Base-by-base conservation (phyloP, 1,140 invertebrate species). In the Gryllus bimaculatus region DNA sequence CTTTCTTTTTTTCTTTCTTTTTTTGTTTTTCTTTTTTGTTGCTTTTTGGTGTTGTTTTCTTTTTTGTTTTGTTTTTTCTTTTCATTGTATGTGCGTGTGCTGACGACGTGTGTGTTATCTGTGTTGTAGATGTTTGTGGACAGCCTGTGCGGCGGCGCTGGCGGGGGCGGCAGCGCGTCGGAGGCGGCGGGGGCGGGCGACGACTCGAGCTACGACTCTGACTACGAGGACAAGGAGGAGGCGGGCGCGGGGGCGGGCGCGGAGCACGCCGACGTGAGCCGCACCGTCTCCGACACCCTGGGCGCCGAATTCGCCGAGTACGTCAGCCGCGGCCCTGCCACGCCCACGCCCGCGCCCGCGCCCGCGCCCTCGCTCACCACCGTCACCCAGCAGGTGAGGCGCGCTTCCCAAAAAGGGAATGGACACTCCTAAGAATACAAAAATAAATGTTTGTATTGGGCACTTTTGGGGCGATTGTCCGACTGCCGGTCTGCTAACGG, bases 201-300 rank as follows among this genome's bases (percentile, higher is more conserved):
- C 83, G 94, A 95, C 85, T 95, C 93, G 39, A 94, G 93, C 81
- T 95, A 96, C 85, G 94, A 95, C 85, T 95, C 93, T 8, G 94
- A 95, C 85, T 94, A 91, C 83, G 94, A 95, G 77, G 88, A 86
- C 18, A 91, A 92, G 76, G 91, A 92, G 54, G 85, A 87, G 7
- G 26, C 26, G 26, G 26, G 26, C 26, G 81, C 86, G 54, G 85
- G 86, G 7, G 26, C 26, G 26, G 26, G 26, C 26, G 81, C 86
- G 80, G 77, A 81, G 0, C 94, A 95, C 84, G 89, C 92, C 73
- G 91, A 94, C 81, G 92, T 95, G 7, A 93, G 92, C 8, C 87
- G 94, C 73, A 95, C 94, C 0, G 89, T 91, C 0, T 95, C 93
- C 3, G 94, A 95, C 82, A 95, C 94, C 0, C 88, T 96, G 80